Evolutionary conservation across 2,888 invertebrate species (phyloP).

Genomic region (Gymnoscelis rufifasciata): DNA sequence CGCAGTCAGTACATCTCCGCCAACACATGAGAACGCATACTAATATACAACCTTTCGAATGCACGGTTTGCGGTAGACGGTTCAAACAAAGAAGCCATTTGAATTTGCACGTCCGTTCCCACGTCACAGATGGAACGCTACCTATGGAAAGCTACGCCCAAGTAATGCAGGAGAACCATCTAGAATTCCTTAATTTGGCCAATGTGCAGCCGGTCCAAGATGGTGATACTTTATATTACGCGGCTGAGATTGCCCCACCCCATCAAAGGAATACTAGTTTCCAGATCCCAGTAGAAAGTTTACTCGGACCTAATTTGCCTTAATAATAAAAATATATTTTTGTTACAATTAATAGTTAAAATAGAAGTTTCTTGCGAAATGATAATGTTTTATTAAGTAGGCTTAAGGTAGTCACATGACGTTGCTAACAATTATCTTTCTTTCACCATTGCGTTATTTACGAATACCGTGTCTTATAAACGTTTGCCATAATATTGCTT

Average conservation of each 20-base stretch:
- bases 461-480: too few relatives aligned
- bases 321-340: too few relatives aligned
- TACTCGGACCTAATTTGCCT: slow-evolving; percentile 4
- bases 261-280: slow-evolving; percentile 12
- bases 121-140: slow-evolving; percentile 46
- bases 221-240: slow-evolving; percentile 63
- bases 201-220: slow-evolving; percentile 61
- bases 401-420: too few relatives aligned
- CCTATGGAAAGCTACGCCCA: slow-evolving; percentile 47
- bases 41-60: slow-evolving; percentile 71
- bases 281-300: slow-evolving; percentile 10
- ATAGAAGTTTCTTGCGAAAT: too few relatives aligned
- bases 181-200: slow-evolving; percentile 56
- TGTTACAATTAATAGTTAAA: too few relatives aligned
- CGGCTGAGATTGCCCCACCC: slow-evolving; percentile 50
- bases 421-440: too few relatives aligned
- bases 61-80: slow-evolving; percentile 57
- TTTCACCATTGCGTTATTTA: too few relatives aligned
- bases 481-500: too few relatives aligned
- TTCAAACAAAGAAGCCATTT: slow-evolving; percentile 74
- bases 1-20: slow-evolving; percentile 68
- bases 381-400: too few relatives aligned
- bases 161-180: slow-evolving; percentile 38
- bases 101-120: slow-evolving; percentile 70
- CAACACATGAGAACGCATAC: slow-evolving; percentile 76